Evolutionary conservation across 2,888 invertebrate species (phyloP), one percentile per base, ranked within the genome.

Genomic region (Drepanosiphum platanoidis): DNA sequence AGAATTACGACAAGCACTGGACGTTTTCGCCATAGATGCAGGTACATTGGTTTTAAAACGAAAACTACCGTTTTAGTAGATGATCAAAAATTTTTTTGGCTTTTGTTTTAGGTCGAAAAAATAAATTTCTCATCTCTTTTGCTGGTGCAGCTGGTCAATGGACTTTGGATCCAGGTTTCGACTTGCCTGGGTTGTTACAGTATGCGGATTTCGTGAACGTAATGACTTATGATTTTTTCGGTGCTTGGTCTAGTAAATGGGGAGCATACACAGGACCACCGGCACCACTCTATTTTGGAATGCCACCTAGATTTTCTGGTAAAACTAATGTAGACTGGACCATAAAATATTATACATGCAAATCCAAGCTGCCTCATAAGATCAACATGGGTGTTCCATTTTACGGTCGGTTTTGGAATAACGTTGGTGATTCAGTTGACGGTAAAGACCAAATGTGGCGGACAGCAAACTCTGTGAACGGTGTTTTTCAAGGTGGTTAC

Each of bases 231-330:
- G 87, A 87, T 75, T 87, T 84, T 34, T 87, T 87, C 80, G 87
- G 87, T 3, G 86, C 87, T 22, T 87, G 87, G 87, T 79, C 78
- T 5, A 87, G 87, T 66, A 84, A 87, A 52, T 87, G 87, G 87
- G 87, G 87, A 3, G 87, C 87, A n/a, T 87, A 87, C 66, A 87
- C 87, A 22, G 87, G 87, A 36, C 87, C 87, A n/a, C 87, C 87
- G 1, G 74, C 87, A 0, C 87, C 87, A 1, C 75, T 87, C 15
- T 86, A 84, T 36, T 86, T 86, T 46, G 87, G 86, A 22, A 86
- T 86, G 86, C 87, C 87, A 0, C 72, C 86, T 13, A 68, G 87
- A 42, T 87, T 86, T 77, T 87, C 87, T 11, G 87, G 87, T 4
- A 87, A 87, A 70, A 86, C 86, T 2, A 87, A 87, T 64, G 82